Percentiles rank a stretch among this genome's conserved stretches.
phyloP scores from a whole-genome alignment of 2,797 vertebrate species.

The Melanotaenia nigrans region DNA sequence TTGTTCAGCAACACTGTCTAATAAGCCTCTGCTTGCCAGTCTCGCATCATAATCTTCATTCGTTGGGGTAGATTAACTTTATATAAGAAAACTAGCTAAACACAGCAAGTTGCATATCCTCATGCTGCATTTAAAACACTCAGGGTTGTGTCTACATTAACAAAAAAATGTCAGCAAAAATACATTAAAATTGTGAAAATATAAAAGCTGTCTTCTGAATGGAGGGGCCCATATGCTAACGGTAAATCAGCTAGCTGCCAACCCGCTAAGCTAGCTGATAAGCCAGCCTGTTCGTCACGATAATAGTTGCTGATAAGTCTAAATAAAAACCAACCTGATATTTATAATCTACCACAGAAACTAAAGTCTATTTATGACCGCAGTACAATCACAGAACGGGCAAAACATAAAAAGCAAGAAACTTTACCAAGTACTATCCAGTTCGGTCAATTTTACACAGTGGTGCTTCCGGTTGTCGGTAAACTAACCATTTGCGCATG shows the following conservation, averaged over 20 bases:
- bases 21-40: constrained; percentile 9
- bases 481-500: constrained; percentile 70
- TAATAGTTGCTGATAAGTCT: constrained; percentile 5
- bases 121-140: not conserved
- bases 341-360: not conserved
- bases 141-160: fast-evolving
- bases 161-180: not conserved
- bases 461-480: constrained; percentile 77
- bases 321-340: not conserved
- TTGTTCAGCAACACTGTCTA: not conserved
- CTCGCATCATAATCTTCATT: constrained; percentile 48
- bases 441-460: constrained; percentile 69
- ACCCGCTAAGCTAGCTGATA: constrained; percentile 62
- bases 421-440: constrained; percentile 77
- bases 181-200: not conserved
- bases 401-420: constrained; percentile 51
- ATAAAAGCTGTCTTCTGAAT: constrained; percentile 48
- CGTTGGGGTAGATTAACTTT: constrained; percentile 35
- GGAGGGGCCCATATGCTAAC: constrained; percentile 72
- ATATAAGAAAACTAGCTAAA: not conserved
- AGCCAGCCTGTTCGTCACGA: constrained; percentile 29
- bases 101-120: not conserved
- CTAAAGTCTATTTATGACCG: not conserved
- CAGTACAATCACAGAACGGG: not conserved
- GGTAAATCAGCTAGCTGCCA: constrained; percentile 61